Conservation (phyloP, 2,797 vertebrate species). For the Molossus alvarezi region DNA sequence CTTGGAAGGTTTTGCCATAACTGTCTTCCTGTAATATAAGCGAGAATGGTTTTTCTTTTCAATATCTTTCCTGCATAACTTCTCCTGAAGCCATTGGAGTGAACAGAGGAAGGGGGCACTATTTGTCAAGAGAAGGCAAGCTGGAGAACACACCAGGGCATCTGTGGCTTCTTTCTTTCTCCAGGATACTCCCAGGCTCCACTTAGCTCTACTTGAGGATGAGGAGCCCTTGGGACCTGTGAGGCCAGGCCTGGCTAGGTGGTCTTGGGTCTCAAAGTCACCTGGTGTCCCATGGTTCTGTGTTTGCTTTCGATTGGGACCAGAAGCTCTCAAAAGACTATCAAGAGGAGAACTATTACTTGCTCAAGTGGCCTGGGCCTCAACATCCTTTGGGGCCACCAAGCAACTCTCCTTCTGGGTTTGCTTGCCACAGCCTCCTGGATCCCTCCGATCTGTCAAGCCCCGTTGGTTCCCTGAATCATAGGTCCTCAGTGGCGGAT, state of each 20-base stretch:
- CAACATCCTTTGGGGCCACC: neutral
- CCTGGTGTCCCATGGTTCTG: neutral
- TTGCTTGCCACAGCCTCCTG: neutral
- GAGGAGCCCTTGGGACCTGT: neutral
- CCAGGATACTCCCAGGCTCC: neutral
- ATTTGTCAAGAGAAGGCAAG: neutral
- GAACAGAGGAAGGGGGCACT: neutral
- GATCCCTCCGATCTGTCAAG: neutral
- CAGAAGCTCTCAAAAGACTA: neutral
- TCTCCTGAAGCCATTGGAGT: neutral
- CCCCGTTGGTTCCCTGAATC: neutral
- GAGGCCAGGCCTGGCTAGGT: neutral
- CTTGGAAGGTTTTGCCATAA: neutral
- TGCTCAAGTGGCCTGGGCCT: neutral
- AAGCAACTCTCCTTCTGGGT: neutral
- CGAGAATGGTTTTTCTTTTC: neutral
- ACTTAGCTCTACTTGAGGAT: neutral
- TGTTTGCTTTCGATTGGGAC: neutral
- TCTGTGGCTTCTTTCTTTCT: neutral
- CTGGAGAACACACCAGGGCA: neutral
- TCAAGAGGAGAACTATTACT: neutral
- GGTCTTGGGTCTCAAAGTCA: neutral
- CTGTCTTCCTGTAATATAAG: neutral
- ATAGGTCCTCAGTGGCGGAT: neutral
- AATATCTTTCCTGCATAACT: neutral